Conservation (phyloP, 2,797 vertebrate species). For the Telmatherina bonti region DNA sequence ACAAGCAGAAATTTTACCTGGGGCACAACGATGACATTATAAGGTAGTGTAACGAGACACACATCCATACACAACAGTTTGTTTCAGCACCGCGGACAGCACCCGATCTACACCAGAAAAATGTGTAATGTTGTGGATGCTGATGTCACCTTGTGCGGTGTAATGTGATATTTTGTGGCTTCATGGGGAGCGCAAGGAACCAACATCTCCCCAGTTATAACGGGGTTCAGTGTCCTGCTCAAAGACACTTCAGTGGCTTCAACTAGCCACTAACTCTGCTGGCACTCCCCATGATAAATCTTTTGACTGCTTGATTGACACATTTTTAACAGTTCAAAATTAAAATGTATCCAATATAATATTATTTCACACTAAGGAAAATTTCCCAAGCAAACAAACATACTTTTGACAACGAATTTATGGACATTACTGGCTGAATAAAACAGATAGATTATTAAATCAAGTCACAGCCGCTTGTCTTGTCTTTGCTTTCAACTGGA, state of each 20-base stretch:
- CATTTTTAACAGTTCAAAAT: neutral
- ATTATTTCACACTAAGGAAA: neutral
- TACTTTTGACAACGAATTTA: neutral
- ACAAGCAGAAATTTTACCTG: slow-evolving; percentile 99
- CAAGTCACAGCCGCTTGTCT: neutral
- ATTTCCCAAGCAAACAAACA: neutral
- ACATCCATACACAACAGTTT: neutral
- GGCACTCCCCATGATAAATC: slow-evolving; percentile 24
- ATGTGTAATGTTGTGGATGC: slow-evolving; percentile 35
- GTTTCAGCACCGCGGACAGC: slow-evolving; percentile 77
- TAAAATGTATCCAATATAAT: neutral
- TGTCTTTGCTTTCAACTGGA: neutral
- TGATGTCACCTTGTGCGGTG: slow-evolving; percentile 69
- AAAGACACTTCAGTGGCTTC: slow-evolving; percentile 43
- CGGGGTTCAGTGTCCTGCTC: slow-evolving; percentile 29
- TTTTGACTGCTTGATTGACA: neutral
- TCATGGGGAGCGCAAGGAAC: neutral
- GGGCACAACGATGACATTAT: slow-evolving; percentile 99
- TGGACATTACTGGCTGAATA: neutral
- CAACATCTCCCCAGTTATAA: slow-evolving; percentile 23
- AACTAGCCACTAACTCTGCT: slow-evolving; percentile 16
- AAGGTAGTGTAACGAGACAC: slow-evolving; percentile 84
- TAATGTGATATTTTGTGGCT: slow-evolving; percentile 52
- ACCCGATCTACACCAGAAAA: slow-evolving; percentile 18
- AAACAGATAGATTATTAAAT: neutral